Percentiles rank a stretch among this genome's conserved stretches.
Conservation (phyloP, 2,888 invertebrate species). For the Helleia helle region DNA sequence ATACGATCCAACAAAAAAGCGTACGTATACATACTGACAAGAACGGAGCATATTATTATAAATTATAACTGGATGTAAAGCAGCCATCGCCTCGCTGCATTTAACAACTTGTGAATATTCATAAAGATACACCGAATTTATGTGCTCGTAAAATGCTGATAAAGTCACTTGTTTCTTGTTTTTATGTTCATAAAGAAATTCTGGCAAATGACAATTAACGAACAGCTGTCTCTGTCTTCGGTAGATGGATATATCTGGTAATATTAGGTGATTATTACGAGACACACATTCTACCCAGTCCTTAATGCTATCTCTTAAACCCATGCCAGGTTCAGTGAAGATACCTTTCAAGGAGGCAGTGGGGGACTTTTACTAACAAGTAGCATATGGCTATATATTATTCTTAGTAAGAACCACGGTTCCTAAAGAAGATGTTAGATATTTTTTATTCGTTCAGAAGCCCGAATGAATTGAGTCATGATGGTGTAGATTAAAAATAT, state of each 20-base stretch:
- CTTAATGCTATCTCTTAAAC: too few species aligned
- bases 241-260: not conserved
- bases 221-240: not conserved
- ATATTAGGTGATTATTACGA: not conserved
- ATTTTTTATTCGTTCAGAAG: too few species aligned
- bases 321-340: too few species aligned
- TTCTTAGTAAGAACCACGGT: too few species aligned
- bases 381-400: too few species aligned
- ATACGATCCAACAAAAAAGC: not conserved
- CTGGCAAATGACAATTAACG: not conserved
- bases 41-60: conserved; percentile 17
- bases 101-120: conserved; percentile 47
- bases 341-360: too few species aligned
- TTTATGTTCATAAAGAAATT: not conserved
- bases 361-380: too few species aligned
- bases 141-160: conserved; percentile 49
- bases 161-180: conserved; percentile 38
- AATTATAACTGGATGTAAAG: conserved; percentile 15
- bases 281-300: not conserved
- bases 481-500: too few species aligned
- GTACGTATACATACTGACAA: not conserved
- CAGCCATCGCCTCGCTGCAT: conserved; percentile 20
- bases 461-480: too few species aligned
- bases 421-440: too few species aligned
- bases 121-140: conserved; percentile 63